Percentiles rank a stretch among this genome's conserved stretches.
Evolutionary conservation across 2,888 invertebrate species (phyloP).

Genomic region (Dorcus parallelipipedus): DNA sequence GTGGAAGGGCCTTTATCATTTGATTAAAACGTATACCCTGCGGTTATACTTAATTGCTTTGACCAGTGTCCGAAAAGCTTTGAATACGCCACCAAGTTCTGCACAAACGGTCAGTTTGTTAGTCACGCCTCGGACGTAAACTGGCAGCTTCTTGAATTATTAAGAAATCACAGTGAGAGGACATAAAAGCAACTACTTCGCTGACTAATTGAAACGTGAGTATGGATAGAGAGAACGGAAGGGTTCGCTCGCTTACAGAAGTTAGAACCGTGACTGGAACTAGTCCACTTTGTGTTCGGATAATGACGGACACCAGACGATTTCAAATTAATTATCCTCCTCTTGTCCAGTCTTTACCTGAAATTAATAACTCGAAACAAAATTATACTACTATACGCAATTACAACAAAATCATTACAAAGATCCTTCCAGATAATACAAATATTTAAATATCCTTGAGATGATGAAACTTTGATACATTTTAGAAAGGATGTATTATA

Average conservation of each 20-base stretch:
- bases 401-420: too few species aligned
- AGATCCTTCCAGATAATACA: too few species aligned
- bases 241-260: slow-evolving; percentile 10
- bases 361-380: neutral
- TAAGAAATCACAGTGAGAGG: slow-evolving; percentile 26
- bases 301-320: slow-evolving; percentile 18
- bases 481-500: too few species aligned
- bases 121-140: slow-evolving; percentile 27
- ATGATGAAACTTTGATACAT: too few species aligned
- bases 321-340: slow-evolving; percentile 17
- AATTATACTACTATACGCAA: too few species aligned
- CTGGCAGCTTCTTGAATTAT: slow-evolving; percentile 28
- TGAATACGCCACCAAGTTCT: slow-evolving; percentile 19
- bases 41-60: slow-evolving; percentile 32
- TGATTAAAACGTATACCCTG: slow-evolving; percentile 31
- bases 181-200: slow-evolving; percentile 25
- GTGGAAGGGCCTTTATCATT: slow-evolving; percentile 27
- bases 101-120: slow-evolving; percentile 24
- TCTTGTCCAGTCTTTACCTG: slow-evolving; percentile 8
- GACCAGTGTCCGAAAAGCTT: slow-evolving; percentile 30
- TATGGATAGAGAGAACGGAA: slow-evolving; percentile 14
- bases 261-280: slow-evolving; percentile 16
- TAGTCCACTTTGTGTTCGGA: slow-evolving; percentile 19
- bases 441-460: too few species aligned
- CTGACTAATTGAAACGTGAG: slow-evolving; percentile 28